Evolutionary conservation across 2,797 vertebrate species (phyloP).

Genomic region (Anas bahamensis): DNA sequence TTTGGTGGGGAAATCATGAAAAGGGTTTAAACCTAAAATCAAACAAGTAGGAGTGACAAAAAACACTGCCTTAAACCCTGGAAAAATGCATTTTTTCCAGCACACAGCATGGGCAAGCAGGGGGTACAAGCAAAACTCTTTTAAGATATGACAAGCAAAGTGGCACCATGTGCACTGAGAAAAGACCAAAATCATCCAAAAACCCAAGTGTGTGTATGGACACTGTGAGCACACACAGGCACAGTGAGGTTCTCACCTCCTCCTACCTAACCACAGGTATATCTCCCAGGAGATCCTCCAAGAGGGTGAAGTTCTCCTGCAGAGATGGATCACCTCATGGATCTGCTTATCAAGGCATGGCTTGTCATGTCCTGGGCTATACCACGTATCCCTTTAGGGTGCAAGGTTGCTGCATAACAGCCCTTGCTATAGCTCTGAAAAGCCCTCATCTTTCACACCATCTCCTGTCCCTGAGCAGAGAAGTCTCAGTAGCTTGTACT

Average conservation of each 20-base stretch:
- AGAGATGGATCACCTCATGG: not conserved
- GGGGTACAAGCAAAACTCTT: not conserved
- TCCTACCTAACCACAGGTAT: not conserved
- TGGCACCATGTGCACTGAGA: not conserved
- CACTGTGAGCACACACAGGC: rapidly evolving
- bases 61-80: not conserved
- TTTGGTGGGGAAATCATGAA: not conserved
- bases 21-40: not conserved
- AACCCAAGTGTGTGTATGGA: rapidly evolving
- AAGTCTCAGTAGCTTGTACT: not conserved
- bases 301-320: not conserved
- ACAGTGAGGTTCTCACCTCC: not conserved
- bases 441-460: not conserved
- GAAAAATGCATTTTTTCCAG: not conserved
- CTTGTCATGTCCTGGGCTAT: not conserved
- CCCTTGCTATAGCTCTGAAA: not conserved
- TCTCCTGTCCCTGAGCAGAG: not conserved
- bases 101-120: not conserved
- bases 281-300: not conserved
- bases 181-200: not conserved
- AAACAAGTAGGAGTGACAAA: not conserved
- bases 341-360: not conserved
- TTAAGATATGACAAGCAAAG: not conserved
- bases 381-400: not conserved
- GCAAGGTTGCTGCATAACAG: not conserved